A percentile compares a stretch with the other conserved stretches of the same genome.
phyloP scores from a whole-genome alignment of 2,113 vertebrate genomes.

The Tautogolabrus adspersus region DNA sequence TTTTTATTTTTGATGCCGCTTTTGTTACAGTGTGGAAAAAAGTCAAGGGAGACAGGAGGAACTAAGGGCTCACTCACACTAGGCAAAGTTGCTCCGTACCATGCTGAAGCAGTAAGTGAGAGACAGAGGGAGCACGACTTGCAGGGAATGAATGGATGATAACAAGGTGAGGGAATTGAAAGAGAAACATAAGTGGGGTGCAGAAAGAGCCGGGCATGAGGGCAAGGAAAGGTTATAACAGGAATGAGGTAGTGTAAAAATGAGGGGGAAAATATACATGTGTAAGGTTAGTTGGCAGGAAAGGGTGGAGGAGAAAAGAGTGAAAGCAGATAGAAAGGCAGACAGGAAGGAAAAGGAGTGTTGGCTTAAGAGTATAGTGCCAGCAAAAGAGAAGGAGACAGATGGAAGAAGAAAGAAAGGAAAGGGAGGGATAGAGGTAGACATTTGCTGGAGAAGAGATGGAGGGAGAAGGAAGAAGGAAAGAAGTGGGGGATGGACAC shows the following conservation, averaged over 20 bases:
- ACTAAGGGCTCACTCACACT: no score
- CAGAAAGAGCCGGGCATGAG: not conserved
- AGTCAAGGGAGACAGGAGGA: no score
- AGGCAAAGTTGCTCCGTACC: no score
- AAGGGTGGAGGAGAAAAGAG: slow-evolving; percentile 69
- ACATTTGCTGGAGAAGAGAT: not conserved
- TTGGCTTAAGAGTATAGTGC: slow-evolving; percentile 46
- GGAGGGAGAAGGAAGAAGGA: not conserved
- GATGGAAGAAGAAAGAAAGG: slow-evolving; percentile 41
- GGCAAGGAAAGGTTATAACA: slow-evolving; percentile 29
- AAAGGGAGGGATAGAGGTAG: slow-evolving; percentile 38
- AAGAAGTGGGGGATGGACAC: slow-evolving; percentile 46
- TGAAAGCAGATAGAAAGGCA: slow-evolving; percentile 58
- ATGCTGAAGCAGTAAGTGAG: not conserved
- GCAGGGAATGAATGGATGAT: slow-evolving; percentile 15
- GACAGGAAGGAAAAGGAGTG: slow-evolving; percentile 79
- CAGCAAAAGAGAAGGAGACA: slow-evolving; percentile 22
- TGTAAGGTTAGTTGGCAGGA: slow-evolving; percentile 57
- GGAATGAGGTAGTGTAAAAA: slow-evolving; percentile 5
- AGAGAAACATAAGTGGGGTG: slow-evolving; percentile 17
- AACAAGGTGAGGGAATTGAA: slow-evolving; percentile 1
- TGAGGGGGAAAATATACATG: slow-evolving; percentile 22
- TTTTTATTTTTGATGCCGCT: no score
- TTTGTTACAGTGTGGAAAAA: no score
- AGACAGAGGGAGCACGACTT: slow-evolving; percentile 15